phyloP scores from a whole-genome alignment of 2,797 vertebrate genomes.

The Lepus oiostolus region DNA sequence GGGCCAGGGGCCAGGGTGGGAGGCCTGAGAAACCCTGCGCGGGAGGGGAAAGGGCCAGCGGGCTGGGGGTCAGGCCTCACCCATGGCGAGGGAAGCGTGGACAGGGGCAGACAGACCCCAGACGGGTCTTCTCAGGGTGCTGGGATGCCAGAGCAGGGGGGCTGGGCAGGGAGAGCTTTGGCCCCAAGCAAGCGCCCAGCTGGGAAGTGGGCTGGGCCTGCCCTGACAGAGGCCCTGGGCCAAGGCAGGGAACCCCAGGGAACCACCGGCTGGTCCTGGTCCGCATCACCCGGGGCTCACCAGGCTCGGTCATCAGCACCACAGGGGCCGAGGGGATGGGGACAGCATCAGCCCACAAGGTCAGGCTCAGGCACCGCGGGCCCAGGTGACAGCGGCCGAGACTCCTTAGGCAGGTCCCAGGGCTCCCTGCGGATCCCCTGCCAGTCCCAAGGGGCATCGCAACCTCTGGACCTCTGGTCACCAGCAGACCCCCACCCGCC shows the following conservation, averaged over 20 bases:
- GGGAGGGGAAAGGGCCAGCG: not conserved
- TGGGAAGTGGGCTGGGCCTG: not conserved
- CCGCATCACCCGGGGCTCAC: not conserved
- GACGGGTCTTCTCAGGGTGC: not conserved
- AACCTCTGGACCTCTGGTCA: slow-evolving; percentile 15
- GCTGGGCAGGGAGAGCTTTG: not conserved
- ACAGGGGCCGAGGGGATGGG: not conserved
- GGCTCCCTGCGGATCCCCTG: not conserved
- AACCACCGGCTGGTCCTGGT: not conserved
- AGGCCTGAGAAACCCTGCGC: not conserved
- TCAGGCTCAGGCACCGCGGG: not conserved
- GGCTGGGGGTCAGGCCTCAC: not conserved
- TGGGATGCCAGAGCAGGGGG: not conserved
- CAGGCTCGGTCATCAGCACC: not conserved
- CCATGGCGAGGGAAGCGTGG: not conserved
- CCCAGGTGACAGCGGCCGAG: not conserved
- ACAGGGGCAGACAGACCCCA: not conserved
- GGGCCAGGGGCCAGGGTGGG: not conserved
- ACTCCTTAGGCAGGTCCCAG: not conserved
- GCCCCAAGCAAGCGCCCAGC: not conserved
- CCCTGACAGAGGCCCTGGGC: not conserved
- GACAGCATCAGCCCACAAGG: not conserved
- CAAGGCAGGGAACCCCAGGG: not conserved
- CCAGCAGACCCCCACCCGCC: not conserved
- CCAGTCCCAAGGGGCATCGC: not conserved